Evolutionary conservation across 2,888 invertebrate species (phyloP).

Genomic region (Piscicola geometra): DNA sequence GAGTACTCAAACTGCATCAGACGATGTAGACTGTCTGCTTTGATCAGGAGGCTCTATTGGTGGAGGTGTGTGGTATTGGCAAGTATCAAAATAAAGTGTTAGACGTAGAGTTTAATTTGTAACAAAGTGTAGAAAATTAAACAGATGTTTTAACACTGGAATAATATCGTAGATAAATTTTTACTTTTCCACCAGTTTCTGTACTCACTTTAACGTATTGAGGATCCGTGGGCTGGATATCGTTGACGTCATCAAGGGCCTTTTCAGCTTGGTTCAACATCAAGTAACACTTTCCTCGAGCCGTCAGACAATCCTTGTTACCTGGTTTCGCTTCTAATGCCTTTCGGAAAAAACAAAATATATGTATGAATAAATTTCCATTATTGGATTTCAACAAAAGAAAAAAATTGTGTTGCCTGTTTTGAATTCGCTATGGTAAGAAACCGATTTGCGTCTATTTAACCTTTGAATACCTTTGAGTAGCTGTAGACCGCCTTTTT

Average conservation of each 20-base stretch:
- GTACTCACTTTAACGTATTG: conserved; percentile 49
- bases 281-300: conserved; percentile 81
- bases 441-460: no score
- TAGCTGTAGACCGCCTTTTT: conserved; percentile 53
- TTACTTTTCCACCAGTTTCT: no score
- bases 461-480: conserved; percentile 47
- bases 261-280: conserved; percentile 76
- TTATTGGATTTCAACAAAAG: no score
- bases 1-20: conserved; percentile 88
- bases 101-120: no score
- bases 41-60: conserved; percentile 72
- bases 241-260: conserved; percentile 78
- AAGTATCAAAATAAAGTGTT: no score
- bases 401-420: no score
- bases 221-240: conserved; percentile 63
- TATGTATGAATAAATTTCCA: no score
- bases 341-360: no score
- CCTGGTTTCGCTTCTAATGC: conserved; percentile 75
- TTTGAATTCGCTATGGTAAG: no score
- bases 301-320: conserved; percentile 79
- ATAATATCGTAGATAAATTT: no score
- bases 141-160: no score
- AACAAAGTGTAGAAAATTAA: no score
- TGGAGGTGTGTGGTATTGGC: not conserved
- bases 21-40: conserved; percentile 85